phyloP scores from a whole-genome alignment of 2,797 vertebrate species.

The Chrosomus eos region DNA sequence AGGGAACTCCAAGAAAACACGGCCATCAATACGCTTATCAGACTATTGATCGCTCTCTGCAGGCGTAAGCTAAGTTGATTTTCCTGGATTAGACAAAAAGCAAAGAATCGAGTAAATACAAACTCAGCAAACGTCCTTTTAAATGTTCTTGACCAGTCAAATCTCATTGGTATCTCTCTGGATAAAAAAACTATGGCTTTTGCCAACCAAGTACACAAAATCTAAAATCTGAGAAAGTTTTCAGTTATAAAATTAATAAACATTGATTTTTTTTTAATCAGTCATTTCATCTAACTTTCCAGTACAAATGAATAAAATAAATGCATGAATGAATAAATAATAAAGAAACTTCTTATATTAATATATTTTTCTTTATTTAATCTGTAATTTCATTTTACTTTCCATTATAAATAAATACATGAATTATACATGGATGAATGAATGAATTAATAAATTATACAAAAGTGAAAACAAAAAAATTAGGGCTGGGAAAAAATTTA shows the following conservation, averaged over 20 bases:
- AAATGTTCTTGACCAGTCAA: not conserved
- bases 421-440: too few relatives aligned
- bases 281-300: not conserved
- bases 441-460: not conserved
- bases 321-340: not conserved
- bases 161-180: not conserved
- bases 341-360: not conserved
- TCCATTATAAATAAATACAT: not conserved
- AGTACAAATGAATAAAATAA: not conserved
- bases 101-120: not conserved
- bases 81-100: conserved; percentile 60
- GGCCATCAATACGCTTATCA: conserved; percentile 62
- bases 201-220: not conserved
- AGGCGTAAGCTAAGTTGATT: conserved; percentile 54
- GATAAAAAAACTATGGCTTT: not conserved
- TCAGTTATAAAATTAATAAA: not conserved
- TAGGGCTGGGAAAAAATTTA: too few relatives aligned
- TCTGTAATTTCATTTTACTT: not conserved
- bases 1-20: conserved; percentile 59
- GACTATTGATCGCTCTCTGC: conserved; percentile 57
- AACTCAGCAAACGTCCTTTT: not conserved
- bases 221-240: not conserved
- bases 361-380: not conserved
- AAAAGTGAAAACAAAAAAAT: not conserved
- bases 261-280: not conserved